These are phyloP conservation scores for Protobothrops mucrosquamatus DNA, from an alignment of 2,113 vertebrate species.

Conservation along the genomic window DNA sequence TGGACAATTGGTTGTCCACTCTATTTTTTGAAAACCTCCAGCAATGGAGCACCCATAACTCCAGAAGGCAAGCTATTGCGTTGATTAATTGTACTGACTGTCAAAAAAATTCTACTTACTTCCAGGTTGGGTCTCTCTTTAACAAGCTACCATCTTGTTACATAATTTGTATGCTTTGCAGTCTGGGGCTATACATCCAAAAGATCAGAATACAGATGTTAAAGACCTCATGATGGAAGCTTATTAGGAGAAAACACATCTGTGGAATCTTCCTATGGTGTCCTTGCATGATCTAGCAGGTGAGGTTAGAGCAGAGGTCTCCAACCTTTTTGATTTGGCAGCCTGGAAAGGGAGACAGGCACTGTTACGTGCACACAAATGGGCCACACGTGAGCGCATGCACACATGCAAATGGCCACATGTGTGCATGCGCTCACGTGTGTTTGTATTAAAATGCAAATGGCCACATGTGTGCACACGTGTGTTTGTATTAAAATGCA, in stretches of 20 bases:
- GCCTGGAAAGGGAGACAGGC: too few relatives aligned
- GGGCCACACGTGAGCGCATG: too few relatives aligned
- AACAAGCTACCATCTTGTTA: background rate
- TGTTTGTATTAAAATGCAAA: too few relatives aligned
- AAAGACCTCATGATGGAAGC: background rate
- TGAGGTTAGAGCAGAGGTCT: background rate
- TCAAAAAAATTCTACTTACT: background rate
- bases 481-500: too few relatives aligned
- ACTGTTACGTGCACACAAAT: too few relatives aligned
- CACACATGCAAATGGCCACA: too few relatives aligned
- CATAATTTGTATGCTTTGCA: accelerated
- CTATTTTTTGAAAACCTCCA: background rate
- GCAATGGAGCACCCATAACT: background rate
- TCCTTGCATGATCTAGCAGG: background rate
- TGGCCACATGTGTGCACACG: too few relatives aligned
- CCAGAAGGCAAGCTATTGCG: background rate
- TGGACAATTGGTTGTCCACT: background rate
- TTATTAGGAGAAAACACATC: background rate
- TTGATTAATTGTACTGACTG: background rate
- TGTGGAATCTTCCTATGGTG: background rate
- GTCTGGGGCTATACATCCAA: background rate
- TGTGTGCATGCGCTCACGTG: too few relatives aligned
- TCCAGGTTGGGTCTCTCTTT: background rate
- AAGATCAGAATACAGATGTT: background rate
- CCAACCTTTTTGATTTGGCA: too few relatives aligned